These are phyloP conservation scores for Plagodis pulveraria DNA, from an alignment of 2,888 invertebrate species.

Conservation along the genomic window DNA sequence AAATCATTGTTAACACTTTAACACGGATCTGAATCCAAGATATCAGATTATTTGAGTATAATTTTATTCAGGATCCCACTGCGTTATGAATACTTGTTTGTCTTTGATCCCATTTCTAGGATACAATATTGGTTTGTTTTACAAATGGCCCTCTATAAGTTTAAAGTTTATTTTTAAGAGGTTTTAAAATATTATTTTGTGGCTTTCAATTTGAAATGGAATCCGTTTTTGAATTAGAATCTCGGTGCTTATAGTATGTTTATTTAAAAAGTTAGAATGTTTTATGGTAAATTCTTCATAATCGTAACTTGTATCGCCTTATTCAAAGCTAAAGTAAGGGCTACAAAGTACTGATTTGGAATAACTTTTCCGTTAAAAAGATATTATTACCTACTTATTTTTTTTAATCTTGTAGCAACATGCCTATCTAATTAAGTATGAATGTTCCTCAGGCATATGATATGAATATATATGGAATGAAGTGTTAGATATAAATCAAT, in stretches of 20 bases:
- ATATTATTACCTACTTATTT: no score
- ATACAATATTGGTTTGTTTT: constrained; percentile 34
- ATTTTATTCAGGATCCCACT: constrained; percentile 63
- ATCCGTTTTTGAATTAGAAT: constrained; percentile 26
- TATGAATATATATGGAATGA: no score
- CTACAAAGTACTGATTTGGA: no score
- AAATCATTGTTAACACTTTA: constrained; percentile 71
- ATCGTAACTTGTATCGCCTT: not conserved
- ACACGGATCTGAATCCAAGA: constrained; percentile 60
- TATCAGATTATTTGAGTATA: constrained; percentile 57
- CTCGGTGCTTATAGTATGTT: constrained; percentile 17
- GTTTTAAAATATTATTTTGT: constrained; percentile 18
- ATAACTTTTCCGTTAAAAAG: no score
- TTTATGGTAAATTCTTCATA: constrained; percentile 6
- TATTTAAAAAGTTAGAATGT: constrained; percentile 12
- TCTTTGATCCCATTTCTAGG: constrained; percentile 40
- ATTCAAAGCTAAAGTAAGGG: no score
- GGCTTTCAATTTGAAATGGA: constrained; percentile 27
- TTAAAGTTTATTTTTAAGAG: constrained; percentile 16
- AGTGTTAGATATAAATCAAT: no score
- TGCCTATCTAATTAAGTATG: no score
- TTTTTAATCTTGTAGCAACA: no score
- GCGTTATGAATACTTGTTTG: constrained; percentile 48
- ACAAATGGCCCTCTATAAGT: constrained; percentile 32
- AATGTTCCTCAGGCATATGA: no score